phyloP scores from a whole-genome alignment of 2,113 vertebrate genomes.

The Epinephelus fuscoguttatus region DNA sequence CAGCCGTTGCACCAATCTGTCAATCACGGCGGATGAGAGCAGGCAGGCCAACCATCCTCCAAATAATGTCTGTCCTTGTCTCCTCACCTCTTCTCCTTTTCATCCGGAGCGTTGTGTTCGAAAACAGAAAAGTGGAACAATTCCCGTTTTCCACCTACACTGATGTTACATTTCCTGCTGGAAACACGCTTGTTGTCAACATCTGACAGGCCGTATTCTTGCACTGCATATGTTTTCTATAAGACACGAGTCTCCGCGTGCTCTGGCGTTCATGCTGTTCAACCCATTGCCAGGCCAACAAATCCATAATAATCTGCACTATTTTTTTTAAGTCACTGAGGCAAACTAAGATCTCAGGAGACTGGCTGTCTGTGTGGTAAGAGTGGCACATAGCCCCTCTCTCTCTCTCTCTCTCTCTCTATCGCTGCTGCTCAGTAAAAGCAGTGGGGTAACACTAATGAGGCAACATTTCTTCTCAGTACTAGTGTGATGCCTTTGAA shows the following conservation, averaged over 20 bases:
- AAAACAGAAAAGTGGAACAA: conserved; percentile 38
- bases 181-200: conserved; percentile 39
- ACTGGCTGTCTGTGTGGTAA: conserved; percentile 53
- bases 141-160: conserved; percentile 24
- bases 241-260: conserved; percentile 32
- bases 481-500: conserved; percentile 76
- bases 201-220: conserved; percentile 49
- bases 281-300: conserved; percentile 44
- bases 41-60: conserved; percentile 67
- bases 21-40: conserved; percentile 79
- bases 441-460: conserved; percentile 80
- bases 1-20: conserved; percentile 84
- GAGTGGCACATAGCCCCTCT: conserved; percentile 54
- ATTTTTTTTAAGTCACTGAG: conserved; percentile 57
- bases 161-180: conserved; percentile 45
- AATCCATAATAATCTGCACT: conserved; percentile 60
- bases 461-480: conserved; percentile 75
- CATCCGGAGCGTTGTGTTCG: conserved; percentile 45
- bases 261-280: conserved; percentile 45
- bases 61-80: conserved; percentile 78
- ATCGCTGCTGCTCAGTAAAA: conserved; percentile 65
- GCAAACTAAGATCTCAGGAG: conserved; percentile 66
- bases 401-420: conserved; percentile 2
- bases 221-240: conserved; percentile 32
- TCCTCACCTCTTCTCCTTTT: conserved; percentile 60